phyloP scores from a whole-genome alignment of 2,113 vertebrate species.

The Thinocorus orbignyianus region DNA sequence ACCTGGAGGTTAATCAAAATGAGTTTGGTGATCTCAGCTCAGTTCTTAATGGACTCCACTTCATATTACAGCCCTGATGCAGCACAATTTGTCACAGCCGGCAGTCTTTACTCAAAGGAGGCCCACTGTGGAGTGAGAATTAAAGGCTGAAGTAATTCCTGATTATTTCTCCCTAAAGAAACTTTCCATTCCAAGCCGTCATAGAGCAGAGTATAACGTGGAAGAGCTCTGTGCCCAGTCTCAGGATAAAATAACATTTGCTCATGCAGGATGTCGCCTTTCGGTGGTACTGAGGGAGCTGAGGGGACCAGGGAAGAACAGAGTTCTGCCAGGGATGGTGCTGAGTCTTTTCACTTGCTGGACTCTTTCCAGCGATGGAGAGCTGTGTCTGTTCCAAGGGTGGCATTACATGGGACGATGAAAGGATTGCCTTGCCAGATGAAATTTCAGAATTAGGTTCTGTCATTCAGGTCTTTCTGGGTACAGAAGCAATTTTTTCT shows the following conservation, averaged over 20 bases:
- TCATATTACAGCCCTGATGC: constrained; percentile 32
- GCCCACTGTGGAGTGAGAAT: constrained; percentile 30
- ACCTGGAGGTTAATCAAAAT: constrained; percentile 61
- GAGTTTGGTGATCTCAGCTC: constrained; percentile 37
- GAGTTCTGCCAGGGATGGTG: neutral
- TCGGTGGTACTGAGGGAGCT: neutral
- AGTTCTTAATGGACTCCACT: constrained; percentile 47
- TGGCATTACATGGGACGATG: neutral
- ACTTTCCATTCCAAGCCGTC: constrained; percentile 16
- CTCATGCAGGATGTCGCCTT: neutral
- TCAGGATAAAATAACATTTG: neutral
- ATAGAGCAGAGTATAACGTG: neutral
- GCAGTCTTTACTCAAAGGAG: constrained; percentile 36
- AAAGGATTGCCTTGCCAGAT: neutral
- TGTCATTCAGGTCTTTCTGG: neutral
- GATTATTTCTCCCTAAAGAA: constrained; percentile 37
- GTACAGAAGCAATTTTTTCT: neutral
- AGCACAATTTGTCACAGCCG: constrained; percentile 69
- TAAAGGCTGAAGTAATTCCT: constrained; percentile 47
- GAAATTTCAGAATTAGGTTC: neutral
- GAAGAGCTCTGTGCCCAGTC: neutral
- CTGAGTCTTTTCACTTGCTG: neutral
- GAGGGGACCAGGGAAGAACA: neutral
- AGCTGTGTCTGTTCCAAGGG: neutral
- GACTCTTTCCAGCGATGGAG: neutral